phyloP scores from a whole-genome alignment of 1,140 invertebrate species.

The Habropoda laboriosa region DNA sequence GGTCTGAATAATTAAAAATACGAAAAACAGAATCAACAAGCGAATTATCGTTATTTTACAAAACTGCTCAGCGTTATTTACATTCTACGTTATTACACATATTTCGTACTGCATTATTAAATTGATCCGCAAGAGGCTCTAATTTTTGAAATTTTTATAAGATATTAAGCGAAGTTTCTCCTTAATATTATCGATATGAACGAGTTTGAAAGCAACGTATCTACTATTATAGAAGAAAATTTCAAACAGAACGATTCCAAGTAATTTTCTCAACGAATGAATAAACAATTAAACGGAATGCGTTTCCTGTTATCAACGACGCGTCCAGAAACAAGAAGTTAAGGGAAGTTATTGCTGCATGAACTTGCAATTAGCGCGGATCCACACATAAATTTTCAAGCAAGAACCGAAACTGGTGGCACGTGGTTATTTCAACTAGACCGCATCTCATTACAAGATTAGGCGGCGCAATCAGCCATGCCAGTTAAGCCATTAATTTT shows the following conservation, averaged over 20 bases:
- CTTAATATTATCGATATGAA: no score
- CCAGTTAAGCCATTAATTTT: constrained; percentile 5
- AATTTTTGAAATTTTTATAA: no score
- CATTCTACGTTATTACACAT: no score
- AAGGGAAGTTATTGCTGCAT: not conserved
- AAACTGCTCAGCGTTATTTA: no score
- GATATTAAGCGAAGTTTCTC: no score
- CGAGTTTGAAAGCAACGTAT: no score
- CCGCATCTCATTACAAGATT: not conserved
- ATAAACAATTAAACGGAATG: not conserved
- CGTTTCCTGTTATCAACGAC: not conserved
- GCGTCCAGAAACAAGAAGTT: not conserved
- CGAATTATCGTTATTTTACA: no score
- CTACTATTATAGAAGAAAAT: no score
- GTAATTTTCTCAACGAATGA: not conserved
- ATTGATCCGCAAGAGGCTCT: no score
- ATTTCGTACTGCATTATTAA: no score
- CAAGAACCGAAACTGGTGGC: not conserved
- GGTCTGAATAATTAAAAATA: no score
- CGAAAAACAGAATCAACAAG: no score
- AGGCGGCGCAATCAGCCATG: not conserved
- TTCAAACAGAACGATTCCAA: not conserved
- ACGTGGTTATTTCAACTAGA: not conserved
- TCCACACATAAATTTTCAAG: constrained; percentile 14
- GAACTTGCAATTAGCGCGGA: constrained; percentile 5